These are phyloP conservation scores for Corythornis vintsioides DNA, from an alignment of 2,113 vertebrate genomes.

Conservation along the genomic window DNA sequence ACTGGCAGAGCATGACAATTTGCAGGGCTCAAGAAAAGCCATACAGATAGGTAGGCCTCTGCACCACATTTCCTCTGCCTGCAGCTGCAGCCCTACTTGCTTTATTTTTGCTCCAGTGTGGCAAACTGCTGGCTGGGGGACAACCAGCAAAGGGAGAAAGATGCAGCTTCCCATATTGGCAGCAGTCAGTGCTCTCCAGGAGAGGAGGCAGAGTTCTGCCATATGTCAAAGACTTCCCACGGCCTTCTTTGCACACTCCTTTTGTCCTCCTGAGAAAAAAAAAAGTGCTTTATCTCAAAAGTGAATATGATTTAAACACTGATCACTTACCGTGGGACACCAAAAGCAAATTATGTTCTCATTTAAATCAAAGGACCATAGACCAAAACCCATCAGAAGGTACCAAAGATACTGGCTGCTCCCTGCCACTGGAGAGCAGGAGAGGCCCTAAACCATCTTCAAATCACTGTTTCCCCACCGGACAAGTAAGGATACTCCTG, in stretches of 20 bases:
- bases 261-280: not conserved
- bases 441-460: not conserved
- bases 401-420: not conserved
- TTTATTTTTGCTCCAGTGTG: fast-evolving
- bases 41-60: not conserved
- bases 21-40: not conserved
- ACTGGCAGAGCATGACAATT: not conserved
- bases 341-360: not conserved
- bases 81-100: not conserved
- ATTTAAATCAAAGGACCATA: not conserved
- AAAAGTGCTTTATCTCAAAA: not conserved
- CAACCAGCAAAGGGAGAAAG: not conserved
- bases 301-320: not conserved
- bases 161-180: not conserved
- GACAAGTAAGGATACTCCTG: not conserved
- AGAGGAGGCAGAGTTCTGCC: not conserved
- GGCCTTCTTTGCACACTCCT: fast-evolving
- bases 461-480: not conserved
- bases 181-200: not conserved
- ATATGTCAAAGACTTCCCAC: fast-evolving
- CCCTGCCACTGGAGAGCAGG: not conserved
- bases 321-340: not conserved
- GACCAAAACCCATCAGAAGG: not conserved
- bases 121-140: not conserved
- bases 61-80: not conserved